phyloP scores from a whole-genome alignment of 2,113 vertebrate species.

The Oryzias woworae region DNA sequence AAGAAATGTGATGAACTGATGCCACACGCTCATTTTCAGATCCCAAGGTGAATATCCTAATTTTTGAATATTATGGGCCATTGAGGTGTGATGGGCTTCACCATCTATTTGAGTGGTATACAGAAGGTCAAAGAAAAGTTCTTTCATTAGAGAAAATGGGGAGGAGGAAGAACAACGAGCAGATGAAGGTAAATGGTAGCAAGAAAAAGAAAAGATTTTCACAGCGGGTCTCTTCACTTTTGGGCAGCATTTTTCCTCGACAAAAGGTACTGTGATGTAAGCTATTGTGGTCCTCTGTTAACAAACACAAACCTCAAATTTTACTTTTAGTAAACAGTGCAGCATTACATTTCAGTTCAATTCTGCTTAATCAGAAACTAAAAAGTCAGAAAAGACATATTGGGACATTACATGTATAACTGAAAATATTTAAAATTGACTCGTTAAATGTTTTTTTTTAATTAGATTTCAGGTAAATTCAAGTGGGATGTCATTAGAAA shows the following conservation, averaged over 20 bases:
- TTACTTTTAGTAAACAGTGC: no score
- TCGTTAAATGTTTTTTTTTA: no score
- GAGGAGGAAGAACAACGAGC: background rate
- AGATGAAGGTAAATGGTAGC: background rate
- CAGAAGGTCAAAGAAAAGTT: background rate
- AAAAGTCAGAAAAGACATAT: no score
- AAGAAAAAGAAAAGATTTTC: slow-evolving; percentile 11
- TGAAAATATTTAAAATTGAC: no score
- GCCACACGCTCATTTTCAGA: background rate
- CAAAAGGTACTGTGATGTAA: background rate
- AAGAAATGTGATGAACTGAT: background rate
- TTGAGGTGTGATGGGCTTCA: background rate
- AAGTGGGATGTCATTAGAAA: no score
- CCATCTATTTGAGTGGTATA: background rate
- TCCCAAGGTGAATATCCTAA: background rate
- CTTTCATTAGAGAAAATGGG: background rate
- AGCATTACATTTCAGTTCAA: no score
- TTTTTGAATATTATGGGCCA: background rate
- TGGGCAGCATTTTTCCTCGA: background rate
- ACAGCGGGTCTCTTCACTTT: background rate
- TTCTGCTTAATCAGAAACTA: no score
- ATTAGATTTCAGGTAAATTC: no score
- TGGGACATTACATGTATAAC: no score
- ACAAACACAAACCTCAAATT: background rate
- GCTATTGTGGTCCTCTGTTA: background rate